phyloP scores from a whole-genome alignment of 2,888 invertebrate species.

The Trichacis sp. region DNA sequence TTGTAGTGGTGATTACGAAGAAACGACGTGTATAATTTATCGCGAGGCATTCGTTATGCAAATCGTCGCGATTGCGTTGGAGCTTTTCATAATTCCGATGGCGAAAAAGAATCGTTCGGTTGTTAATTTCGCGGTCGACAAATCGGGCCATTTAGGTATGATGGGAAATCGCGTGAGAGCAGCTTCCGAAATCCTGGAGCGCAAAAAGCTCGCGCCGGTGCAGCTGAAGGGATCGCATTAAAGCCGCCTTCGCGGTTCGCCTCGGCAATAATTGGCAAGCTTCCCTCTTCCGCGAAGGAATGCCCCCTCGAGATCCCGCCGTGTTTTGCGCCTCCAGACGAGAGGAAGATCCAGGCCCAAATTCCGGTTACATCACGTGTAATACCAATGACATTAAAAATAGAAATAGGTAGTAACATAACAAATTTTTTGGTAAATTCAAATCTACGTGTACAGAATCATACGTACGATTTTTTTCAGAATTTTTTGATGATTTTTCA shows the following conservation, averaged over 20 bases:
- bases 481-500: too few species aligned
- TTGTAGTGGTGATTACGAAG: conserved; percentile 32
- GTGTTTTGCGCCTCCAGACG: conserved; percentile 45
- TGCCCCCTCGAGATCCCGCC: conserved; percentile 64
- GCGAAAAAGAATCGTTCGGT: too few species aligned
- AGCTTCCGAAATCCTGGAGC: conserved; percentile 17
- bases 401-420: too few species aligned
- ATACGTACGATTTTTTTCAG: too few species aligned
- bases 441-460: too few species aligned
- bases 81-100: conserved; percentile 28
- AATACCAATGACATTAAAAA: too few species aligned
- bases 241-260: conserved; percentile 55
- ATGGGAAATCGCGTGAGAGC: too few species aligned
- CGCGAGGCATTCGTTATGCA: conserved; percentile 31
- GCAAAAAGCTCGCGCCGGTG: too few species aligned
- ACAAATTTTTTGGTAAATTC: too few species aligned
- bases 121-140: too few species aligned
- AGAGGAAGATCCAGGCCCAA: conserved; percentile 1
- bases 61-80: conserved; percentile 30
- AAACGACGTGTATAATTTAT: conserved; percentile 43
- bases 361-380: too few species aligned
- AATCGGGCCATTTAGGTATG: conserved; percentile 21
- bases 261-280: conserved; percentile 64
- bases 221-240: conserved; percentile 56
- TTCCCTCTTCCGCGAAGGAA: conserved; percentile 66